A percentile compares a stretch with the other conserved stretches of the same genome.
These are phyloP conservation scores for Cyprinodon brontotheroides DNA, from an alignment of 2,113 vertebrate species.

Conservation along the genomic window DNA sequence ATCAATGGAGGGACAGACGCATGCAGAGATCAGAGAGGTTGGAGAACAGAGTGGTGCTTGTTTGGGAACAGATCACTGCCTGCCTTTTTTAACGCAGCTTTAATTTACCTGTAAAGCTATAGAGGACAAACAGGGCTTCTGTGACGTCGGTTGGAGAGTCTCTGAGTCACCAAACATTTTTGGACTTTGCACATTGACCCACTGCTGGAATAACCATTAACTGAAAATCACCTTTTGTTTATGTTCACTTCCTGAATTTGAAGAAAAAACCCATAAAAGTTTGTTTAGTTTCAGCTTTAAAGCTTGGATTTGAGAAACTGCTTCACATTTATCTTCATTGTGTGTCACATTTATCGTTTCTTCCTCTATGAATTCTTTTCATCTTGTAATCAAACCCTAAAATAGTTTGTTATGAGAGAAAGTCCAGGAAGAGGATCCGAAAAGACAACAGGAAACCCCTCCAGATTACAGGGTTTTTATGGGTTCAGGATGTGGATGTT, in stretches of 20 bases:
- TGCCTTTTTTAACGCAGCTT: background rate
- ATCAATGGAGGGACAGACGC: constrained; percentile 34
- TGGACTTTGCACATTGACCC: constrained; percentile 23
- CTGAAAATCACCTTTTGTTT: constrained; percentile 19
- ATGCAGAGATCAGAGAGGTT: background rate
- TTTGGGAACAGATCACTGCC: constrained; percentile 14
- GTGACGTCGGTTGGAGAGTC: background rate
- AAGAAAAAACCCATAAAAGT: background rate
- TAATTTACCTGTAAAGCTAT: constrained; percentile 31
- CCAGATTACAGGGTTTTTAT: constrained; percentile 42
- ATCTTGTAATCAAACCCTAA: background rate
- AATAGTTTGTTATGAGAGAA: constrained; percentile 6
- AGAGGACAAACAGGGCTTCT: constrained; percentile 7
- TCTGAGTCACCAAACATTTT: constrained; percentile 7
- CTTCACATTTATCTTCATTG: too few relatives aligned
- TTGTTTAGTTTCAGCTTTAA: background rate
- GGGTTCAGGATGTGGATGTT: constrained; percentile 53
- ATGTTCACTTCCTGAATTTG: constrained; percentile 14
- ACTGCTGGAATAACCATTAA: constrained; percentile 10
- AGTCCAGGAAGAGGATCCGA: constrained; percentile 38
- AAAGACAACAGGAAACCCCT: constrained; percentile 49
- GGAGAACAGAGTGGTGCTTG: constrained; percentile 16
- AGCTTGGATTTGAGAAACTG: background rate
- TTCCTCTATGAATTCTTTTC: background rate
- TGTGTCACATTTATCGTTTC: background rate